Base-by-base conservation (phyloP, 1,140 invertebrate genomes). In the Drosophila asahinai region DNA sequence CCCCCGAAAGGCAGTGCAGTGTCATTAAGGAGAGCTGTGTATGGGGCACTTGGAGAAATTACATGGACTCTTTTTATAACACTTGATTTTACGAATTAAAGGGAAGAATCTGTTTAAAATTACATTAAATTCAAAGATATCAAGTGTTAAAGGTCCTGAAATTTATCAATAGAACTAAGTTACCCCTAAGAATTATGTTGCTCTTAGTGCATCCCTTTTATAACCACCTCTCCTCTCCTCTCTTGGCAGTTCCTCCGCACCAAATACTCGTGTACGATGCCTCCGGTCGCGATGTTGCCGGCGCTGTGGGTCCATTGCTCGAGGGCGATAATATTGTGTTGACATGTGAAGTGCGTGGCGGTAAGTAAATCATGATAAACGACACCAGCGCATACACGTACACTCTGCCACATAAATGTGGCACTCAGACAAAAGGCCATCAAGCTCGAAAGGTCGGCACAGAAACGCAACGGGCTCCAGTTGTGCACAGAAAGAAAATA, bases 301-400 rank as follows among this genome's bases (percentile, higher is more conserved):
- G 94, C 49, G 94, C 96, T n/a, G 96, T 97, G 75, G 97, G 97
- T 51, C 97, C 97, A 40, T 95, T 97, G 80, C 95, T 96, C 86
- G 97, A 98, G 93, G 97, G 96, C 52, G 94, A 96, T 71, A 96
- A 96, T 92, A 95, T 98, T 59, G 94, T 96, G 64, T 94, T 98
- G 62, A 96, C 96, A 55, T 98, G 97, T 93, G 97, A 98, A 95
- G 97, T 98, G 73, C 94, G 96, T 94, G 97, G 97, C 95, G 97
- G 97, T 98, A 95, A 96, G 95, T 94, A 78, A 80, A 83, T 90
- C 86, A 91, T 90, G 86, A 90, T 90, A 90, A 90, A 90, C 86
- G 86, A 90, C 86, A 90, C 80, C 89, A 67, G 72, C 67, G 59
- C 81, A 76, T 64, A 78, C 75, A 68, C 76, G 60, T 68, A 65